phyloP scores from a whole-genome alignment of 2,113 vertebrate genomes.

The Apteryx mantelli region DNA sequence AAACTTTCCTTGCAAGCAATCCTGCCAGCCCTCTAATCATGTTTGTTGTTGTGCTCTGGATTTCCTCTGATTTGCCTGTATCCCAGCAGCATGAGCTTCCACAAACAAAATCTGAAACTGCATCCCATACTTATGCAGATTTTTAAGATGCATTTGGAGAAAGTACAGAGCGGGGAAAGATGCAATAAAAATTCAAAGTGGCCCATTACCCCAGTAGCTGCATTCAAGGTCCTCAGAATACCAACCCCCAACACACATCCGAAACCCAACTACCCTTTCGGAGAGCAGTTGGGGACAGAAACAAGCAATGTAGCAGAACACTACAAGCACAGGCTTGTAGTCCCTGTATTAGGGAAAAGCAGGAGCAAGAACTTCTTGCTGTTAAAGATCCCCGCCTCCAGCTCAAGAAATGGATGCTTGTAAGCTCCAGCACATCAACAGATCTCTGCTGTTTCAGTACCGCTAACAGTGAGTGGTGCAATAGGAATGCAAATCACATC shows the following conservation, averaged over 20 bases:
- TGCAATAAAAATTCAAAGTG: not conserved
- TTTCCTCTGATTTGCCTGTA: not conserved
- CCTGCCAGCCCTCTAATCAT: not conserved
- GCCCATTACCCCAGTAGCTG: not conserved
- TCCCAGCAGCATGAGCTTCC: not conserved
- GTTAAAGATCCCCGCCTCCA: not conserved
- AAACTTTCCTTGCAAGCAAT: not conserved
- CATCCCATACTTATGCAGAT: not conserved
- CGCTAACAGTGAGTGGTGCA: not conserved
- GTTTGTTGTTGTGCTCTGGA: not conserved
- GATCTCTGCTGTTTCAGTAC: not conserved
- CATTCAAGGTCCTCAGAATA: not conserved
- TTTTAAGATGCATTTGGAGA: not conserved
- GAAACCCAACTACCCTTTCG: not conserved
- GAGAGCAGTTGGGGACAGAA: not conserved
- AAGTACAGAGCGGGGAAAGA: not conserved
- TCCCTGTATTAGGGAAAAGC: not conserved
- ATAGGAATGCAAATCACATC: not conserved
- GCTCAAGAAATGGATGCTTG: not conserved
- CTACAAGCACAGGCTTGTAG: not conserved
- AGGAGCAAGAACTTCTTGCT: not conserved
- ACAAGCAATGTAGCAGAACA: not conserved
- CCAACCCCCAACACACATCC: fast-evolving
- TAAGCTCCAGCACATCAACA: not conserved
- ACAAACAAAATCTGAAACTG: not conserved